Percentiles rank a stretch among this genome's conserved stretches.
Evolutionary conservation across 1,140 invertebrate genomes (phyloP).

Genomic region (Drosophila pruinosa): DNA sequence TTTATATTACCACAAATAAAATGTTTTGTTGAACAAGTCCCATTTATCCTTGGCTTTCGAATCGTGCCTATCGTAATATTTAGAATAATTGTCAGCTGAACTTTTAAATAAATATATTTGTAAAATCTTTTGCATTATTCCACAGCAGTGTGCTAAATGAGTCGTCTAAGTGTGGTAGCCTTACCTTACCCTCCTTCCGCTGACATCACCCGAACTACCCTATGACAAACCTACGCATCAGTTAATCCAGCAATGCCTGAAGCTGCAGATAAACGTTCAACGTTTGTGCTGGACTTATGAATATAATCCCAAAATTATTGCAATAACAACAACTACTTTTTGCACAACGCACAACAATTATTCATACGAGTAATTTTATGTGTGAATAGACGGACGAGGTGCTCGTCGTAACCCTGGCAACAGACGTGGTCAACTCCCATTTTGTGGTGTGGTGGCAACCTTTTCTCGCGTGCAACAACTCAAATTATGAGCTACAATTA

Average conservation of each 20-base stretch:
- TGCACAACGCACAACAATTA: slow-evolving; percentile 54
- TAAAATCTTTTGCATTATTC: no score
- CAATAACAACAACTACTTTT: slow-evolving; percentile 55
- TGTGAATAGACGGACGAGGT: slow-evolving; percentile 61
- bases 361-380: slow-evolving; percentile 42
- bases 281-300: slow-evolving; percentile 65
- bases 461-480: slow-evolving; percentile 17
- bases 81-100: no score
- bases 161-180: background rate
- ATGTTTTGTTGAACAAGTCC: no score
- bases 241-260: slow-evolving; percentile 26
- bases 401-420: slow-evolving; percentile 8
- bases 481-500: slow-evolving; percentile 72
- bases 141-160: background rate
- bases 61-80: no score
- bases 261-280: slow-evolving; percentile 64
- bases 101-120: no score
- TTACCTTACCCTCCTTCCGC: background rate
- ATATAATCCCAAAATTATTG: slow-evolving; percentile 79
- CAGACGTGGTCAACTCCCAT: background rate
- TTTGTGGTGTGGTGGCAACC: slow-evolving; percentile 27
- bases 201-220: slow-evolving; percentile 5
- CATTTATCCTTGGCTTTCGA: no score
- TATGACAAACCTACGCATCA: slow-evolving; percentile 17
- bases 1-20: no score